These are phyloP conservation scores for Vombatus ursinus DNA, from an alignment of 2,113 vertebrate species.

Conservation along the genomic window DNA sequence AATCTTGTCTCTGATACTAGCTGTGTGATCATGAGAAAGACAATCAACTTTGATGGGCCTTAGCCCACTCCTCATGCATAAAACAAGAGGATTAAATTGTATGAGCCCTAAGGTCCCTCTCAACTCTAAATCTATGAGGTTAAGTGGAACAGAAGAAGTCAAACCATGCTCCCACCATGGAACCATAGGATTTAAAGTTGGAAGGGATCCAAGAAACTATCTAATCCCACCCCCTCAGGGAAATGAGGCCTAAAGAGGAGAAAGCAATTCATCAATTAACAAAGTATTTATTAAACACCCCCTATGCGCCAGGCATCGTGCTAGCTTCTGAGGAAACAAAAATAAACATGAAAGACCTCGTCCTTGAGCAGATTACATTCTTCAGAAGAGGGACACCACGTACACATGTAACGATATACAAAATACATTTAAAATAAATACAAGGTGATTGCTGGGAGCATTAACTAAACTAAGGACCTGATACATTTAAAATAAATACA, in stretches of 20 bases:
- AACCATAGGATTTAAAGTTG: neutral
- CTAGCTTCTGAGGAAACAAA: neutral
- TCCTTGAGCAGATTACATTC: neutral
- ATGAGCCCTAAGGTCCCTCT: neutral
- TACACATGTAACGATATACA: neutral
- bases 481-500: neutral
- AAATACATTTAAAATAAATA: neutral
- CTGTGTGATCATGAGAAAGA: neutral
- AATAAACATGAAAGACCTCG: neutral
- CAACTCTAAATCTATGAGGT: neutral
- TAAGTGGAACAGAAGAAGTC: neutral
- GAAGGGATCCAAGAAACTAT: neutral
- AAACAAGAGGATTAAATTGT: neutral
- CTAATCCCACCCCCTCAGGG: neutral
- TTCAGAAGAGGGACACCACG: neutral
- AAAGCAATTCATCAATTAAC: neutral
- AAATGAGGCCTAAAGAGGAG: neutral
- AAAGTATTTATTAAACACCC: neutral
- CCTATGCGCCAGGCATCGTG: neutral
- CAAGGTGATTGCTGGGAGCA: neutral
- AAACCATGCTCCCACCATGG: neutral
- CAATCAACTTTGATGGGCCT: neutral
- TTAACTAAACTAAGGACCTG: neutral
- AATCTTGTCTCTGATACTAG: neutral
- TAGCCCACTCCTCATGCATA: neutral